Conservation (phyloP, 2,797 vertebrate genomes). For the Selene dorsalis region DNA sequence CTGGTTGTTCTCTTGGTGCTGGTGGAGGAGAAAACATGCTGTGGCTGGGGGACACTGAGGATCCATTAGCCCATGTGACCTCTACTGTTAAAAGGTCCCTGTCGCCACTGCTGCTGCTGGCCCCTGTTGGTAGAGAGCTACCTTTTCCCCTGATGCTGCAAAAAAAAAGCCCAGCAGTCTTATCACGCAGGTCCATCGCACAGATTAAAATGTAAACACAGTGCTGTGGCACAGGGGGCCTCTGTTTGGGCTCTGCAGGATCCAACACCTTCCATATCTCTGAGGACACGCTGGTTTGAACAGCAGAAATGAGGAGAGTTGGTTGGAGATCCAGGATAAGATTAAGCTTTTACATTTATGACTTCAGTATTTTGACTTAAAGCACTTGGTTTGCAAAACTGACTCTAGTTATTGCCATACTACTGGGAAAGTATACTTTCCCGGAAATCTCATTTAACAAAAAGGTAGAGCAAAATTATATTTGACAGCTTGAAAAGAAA, state of each 20-base stretch:
- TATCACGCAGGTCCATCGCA: slow-evolving; percentile 75
- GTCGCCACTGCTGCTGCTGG: slow-evolving; percentile 55
- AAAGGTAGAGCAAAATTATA: not conserved
- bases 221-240: slow-evolving; percentile 29
- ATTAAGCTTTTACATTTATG: slow-evolving; percentile 13
- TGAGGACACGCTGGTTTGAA: slow-evolving; percentile 57
- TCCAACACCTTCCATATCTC: slow-evolving; percentile 45
- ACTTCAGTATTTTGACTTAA: not conserved
- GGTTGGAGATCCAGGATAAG: slow-evolving; percentile 26
- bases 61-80: slow-evolving; percentile 66
- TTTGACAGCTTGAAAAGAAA: not conserved
- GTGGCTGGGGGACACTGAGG: slow-evolving; percentile 40
- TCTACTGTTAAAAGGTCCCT: slow-evolving; percentile 52
- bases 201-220: slow-evolving; percentile 81
- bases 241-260: slow-evolving; percentile 55
- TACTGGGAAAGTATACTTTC: not conserved
- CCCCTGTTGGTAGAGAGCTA: slow-evolving; percentile 52
- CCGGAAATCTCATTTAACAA: not conserved
- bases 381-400: slow-evolving; percentile 6
- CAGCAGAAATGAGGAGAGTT: slow-evolving; percentile 46
- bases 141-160: slow-evolving; percentile 58
- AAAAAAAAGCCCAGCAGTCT: slow-evolving; percentile 64
- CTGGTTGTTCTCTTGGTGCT: slow-evolving; percentile 34
- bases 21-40: slow-evolving; percentile 38
- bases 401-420: not conserved